Conservation (phyloP, 2,888 invertebrate species). For the Brachyopa scutellaris region DNA sequence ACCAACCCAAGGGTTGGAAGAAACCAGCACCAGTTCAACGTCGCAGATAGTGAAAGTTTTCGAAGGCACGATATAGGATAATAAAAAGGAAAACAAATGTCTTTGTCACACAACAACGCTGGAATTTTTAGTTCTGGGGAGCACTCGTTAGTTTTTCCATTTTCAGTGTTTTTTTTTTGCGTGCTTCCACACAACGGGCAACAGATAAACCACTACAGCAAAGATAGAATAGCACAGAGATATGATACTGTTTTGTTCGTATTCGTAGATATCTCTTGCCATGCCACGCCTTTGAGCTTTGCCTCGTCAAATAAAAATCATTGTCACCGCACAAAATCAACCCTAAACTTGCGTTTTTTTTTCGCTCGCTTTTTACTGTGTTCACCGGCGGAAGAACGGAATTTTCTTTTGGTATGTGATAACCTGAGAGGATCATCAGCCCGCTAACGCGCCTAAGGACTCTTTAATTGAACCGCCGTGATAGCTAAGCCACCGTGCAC, state of each 20-base stretch:
- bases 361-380: neutral
- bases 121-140: neutral
- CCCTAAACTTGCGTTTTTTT: conserved; percentile 46
- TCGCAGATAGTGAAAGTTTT: conserved; percentile 67
- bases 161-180: conserved; percentile 22
- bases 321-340: conserved; percentile 72
- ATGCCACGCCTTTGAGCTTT: conserved; percentile 73
- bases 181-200: conserved; percentile 65
- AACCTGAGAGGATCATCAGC: conserved; percentile 28
- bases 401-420: conserved; percentile 24
- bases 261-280: conserved; percentile 71
- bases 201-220: conserved; percentile 70
- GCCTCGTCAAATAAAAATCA: conserved; percentile 72
- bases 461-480: conserved; percentile 44
- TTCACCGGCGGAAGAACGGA: conserved; percentile 52
- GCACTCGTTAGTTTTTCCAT: conserved; percentile 32
- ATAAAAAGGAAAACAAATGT: conserved; percentile 51
- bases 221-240: conserved; percentile 70
- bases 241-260: conserved; percentile 73
- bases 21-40: conserved; percentile 15
- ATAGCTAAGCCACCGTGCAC: conserved; percentile 22
- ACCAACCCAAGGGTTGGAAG: neutral
- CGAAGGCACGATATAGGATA: conserved; percentile 27
- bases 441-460: conserved; percentile 26
- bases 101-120: conserved; percentile 52